Base-by-base conservation (phyloP, 2,113 vertebrate genomes). In the Potamarius usumacintae region DNA sequence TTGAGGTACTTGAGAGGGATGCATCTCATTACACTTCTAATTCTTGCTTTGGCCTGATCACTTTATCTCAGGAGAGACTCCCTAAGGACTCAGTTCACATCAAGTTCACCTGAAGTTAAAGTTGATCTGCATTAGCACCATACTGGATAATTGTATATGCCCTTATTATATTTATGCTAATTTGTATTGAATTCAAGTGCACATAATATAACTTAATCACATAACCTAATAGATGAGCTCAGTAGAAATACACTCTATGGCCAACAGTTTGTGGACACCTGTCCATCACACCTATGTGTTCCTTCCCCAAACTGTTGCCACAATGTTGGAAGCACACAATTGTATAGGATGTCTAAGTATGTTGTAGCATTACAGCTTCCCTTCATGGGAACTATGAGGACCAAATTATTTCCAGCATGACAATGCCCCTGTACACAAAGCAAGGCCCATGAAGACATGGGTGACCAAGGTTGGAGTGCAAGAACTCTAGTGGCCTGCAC, bases 1-100 rank as follows among this genome's bases (percentile, higher is more conserved):
- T 30, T 20, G 55, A 63, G 55, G 72, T 63, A 60, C 71, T 62
- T 85, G 72, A 62, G 72, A 85, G 30, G 57, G 57, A 34, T 52
- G 71, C 71, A 77, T 85, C 84, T 85, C 53, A 85, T 85, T 85
- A 85, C 55, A 78, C 15, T 52, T 78, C 72, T 77, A 78, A 77
- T 84, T 85, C 57, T 76, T 78, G 18, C 34, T 63, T 85, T 50
- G 27, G 67, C n/a, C 14, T 53, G 30, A 57, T 84, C 27, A n/a
- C 27, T 58, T 57, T 25, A 84, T 57, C 52, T 72, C 53, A 63
- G 53, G 6, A 58, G 42, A 58, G 30, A 48, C n/a, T 78, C 57
- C 57, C 84, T 5, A 14, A 17, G 58, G 72, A 58, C 14, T 25
- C 57, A 63, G 72, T 77, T 77, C 84, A 78, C 58, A 27, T 63